A percentile compares a stretch with the other conserved stretches of the same genome.
phyloP scores from a whole-genome alignment of 2,888 invertebrate species.

The Ectropis crepuscularia region DNA sequence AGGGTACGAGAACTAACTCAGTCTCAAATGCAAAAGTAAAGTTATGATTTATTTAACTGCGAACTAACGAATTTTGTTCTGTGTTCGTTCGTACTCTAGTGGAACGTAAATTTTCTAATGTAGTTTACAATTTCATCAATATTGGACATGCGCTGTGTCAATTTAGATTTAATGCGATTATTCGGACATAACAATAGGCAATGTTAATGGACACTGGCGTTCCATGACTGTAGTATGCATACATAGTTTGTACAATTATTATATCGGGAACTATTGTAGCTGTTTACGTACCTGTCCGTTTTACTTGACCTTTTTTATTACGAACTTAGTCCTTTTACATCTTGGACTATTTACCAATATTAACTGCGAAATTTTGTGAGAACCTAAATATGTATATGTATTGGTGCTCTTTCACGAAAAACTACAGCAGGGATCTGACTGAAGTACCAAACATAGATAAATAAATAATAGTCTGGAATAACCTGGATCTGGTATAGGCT shows the following conservation, averaged over 20 bases:
- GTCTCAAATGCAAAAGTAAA: slow-evolving; percentile 12
- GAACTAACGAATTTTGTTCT: neutral
- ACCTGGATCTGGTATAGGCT: too few species aligned
- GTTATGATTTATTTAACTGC: slow-evolving; percentile 11
- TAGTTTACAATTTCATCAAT: slow-evolving; percentile 53
- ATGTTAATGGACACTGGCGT: slow-evolving; percentile 53
- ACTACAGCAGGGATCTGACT: too few species aligned
- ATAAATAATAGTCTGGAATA: too few species aligned
- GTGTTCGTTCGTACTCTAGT: neutral
- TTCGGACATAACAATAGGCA: slow-evolving; percentile 51
- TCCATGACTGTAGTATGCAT: slow-evolving; percentile 17
- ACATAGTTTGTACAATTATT: slow-evolving; percentile 5
- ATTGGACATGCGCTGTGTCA: slow-evolving; percentile 50
- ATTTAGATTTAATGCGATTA: slow-evolving; percentile 62
- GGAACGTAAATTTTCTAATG: slow-evolving; percentile 1
- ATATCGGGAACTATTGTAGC: neutral
- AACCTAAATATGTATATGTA: too few species aligned
- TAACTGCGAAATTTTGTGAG: too few species aligned
- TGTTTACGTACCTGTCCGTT: too few species aligned
- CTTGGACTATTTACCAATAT: too few species aligned
- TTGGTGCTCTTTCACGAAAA: too few species aligned
- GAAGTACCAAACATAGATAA: too few species aligned
- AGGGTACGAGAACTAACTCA: slow-evolving; percentile 12
- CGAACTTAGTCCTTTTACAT: too few species aligned
- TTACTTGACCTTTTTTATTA: too few species aligned